Percentiles rank a stretch among this genome's conserved stretches.
These are phyloP conservation scores for Macroramphosus scolopax DNA, from an alignment of 2,797 vertebrate genomes.

Conservation along the genomic window DNA sequence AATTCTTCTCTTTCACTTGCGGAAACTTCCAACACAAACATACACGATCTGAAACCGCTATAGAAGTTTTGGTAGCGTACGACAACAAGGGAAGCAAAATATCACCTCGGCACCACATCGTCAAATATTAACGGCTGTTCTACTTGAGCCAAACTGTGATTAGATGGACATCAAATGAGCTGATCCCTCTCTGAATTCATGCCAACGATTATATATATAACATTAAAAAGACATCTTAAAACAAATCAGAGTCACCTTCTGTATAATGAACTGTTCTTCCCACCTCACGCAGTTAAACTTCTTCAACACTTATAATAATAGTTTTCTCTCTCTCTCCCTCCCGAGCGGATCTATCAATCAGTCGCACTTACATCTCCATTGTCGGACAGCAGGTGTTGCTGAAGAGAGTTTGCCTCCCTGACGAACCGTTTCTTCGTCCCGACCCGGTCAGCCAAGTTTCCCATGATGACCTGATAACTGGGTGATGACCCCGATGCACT, in stretches of 20 bases:
- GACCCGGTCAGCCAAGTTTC: constrained; percentile 74
- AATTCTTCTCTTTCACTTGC: constrained; percentile 26
- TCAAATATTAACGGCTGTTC: no score
- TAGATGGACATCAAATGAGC: no score
- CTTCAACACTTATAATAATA: no score
- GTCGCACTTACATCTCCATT: constrained; percentile 76
- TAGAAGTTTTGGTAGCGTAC: no score
- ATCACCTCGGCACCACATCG: no score
- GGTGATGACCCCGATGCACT: constrained; percentile 39
- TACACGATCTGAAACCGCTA: no score
- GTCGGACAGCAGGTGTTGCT: constrained; percentile 75
- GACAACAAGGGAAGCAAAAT: not conserved
- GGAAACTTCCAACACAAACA: constrained; percentile 2
- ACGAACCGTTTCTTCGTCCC: constrained; percentile 66
- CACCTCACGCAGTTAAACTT: no score
- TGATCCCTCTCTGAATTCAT: not conserved
- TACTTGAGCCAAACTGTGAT: no score
- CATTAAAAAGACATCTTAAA: no score
- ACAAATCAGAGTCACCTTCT: no score
- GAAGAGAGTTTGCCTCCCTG: constrained; percentile 66
- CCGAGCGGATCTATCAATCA: not conserved
- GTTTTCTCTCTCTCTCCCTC: no score
- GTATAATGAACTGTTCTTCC: no score
- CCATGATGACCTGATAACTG: constrained; percentile 62
- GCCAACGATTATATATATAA: not conserved